Base-by-base conservation (phyloP, 2,797 vertebrate genomes). In the Amblyopsis hoosieri region DNA sequence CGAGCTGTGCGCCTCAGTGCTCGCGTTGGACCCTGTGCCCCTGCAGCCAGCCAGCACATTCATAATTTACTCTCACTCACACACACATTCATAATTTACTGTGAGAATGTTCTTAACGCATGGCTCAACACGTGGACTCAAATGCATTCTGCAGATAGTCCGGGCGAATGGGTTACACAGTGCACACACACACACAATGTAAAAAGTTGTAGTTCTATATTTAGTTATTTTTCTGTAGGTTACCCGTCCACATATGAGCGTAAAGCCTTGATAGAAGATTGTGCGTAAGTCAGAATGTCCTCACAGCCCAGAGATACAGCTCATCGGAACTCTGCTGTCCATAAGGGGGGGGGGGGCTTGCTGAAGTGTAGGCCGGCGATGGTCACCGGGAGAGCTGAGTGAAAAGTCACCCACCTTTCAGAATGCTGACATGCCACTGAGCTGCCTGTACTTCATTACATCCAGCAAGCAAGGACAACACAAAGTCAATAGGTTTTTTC, bases 101-200 rank as follows among this genome's bases (percentile, higher is more conserved):
- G 82, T 91, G 83, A 83, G 89, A 90, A 89, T 86, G 88, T 90
- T 90, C 89, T 90, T 90, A 82, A 91, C 79, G 85, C 88, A 84
- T 88, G 88, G 83, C 78, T 91, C 83, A 83, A 87, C 88, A 89
- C 82, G 74, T 71, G 62, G 68, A 82, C 81, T 79, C 75, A 74
- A 84, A 86, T 71, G 76, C 70, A 82, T 71, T 71, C 77, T 11
- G 9, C 75, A 81, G 75, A 85, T 71, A 66, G 58, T 62, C 59
- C 54, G 60, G 50, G n/a, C 60, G 73, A 69, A 65, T 80, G 64
- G 75, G 72, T 69, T 63, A 75, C 46, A 9, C 54, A 65, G 9
- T 37, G 14, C 71, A 55, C 54, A 55, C 45, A 48, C 54, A 54
- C 23, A 65, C 45, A 62, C 47, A 17, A 50, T 52, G 53, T 3